Evolutionary conservation across 2,888 invertebrate genomes (phyloP).

Genomic region (Tiliacea aurago): DNA sequence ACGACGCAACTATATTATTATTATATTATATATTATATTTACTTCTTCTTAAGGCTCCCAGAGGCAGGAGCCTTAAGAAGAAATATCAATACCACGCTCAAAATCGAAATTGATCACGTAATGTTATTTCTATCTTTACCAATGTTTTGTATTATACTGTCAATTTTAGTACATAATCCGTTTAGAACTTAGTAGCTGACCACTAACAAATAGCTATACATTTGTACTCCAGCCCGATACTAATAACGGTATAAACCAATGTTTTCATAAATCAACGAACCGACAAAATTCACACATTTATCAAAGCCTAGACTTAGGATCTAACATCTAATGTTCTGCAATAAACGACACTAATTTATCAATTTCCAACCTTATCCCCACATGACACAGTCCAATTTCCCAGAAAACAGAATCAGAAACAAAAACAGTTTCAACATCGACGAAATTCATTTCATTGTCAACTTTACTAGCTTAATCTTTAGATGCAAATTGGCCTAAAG

Average conservation of each 20-base stretch:
- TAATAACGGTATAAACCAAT: constrained; percentile 24
- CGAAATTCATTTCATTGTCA: background rate
- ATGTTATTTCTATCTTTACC: background rate
- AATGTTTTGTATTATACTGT: background rate
- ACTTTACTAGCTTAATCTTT: rapidly evolving
- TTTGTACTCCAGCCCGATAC: constrained; percentile 6
- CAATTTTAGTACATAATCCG: background rate
- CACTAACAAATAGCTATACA: constrained; percentile 9
- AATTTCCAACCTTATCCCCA: constrained; percentile 5
- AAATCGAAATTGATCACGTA: background rate
- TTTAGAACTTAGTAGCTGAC: background rate
- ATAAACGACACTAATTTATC: background rate
- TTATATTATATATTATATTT: no score
- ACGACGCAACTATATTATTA: no score
- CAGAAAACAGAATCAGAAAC: background rate
- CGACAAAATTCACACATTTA: constrained; percentile 47
- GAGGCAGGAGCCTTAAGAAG: background rate
- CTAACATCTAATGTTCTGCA: constrained; percentile 17
- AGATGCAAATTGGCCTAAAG: background rate
- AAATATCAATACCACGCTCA: background rate
- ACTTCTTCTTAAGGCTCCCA: no score
- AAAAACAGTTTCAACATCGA: background rate
- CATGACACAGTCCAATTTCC: background rate
- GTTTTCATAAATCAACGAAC: constrained; percentile 46
- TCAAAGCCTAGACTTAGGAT: constrained; percentile 44